phyloP scores from a whole-genome alignment of 2,113 vertebrate species.

The Dermatemys mawii region DNA sequence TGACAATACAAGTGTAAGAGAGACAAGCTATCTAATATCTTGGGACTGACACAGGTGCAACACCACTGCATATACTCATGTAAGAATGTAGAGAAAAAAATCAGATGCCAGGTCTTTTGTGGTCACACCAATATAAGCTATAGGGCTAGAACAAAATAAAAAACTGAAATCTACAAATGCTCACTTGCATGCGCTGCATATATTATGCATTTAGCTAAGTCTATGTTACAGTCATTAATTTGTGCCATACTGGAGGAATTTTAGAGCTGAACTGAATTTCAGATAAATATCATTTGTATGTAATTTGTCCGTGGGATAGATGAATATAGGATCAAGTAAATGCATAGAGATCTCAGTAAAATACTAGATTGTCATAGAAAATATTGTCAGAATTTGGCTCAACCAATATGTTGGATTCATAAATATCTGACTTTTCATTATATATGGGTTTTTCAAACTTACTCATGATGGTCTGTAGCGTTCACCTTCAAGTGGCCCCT shows the following conservation, averaged over 20 bases:
- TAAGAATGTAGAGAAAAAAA: neutral
- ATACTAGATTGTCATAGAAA: neutral
- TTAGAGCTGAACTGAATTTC: neutral
- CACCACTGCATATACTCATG: neutral
- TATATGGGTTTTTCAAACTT: neutral
- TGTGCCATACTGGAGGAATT: neutral
- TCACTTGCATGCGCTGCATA: neutral
- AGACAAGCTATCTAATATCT: neutral
- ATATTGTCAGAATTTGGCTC: neutral
- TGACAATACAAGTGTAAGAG: neutral
- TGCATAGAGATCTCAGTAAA: too few species aligned
- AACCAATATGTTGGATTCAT: neutral
- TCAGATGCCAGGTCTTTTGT: neutral
- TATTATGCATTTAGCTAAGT: neutral
- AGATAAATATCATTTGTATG: neutral
- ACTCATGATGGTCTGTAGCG: neutral
- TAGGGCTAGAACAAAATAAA: neutral
- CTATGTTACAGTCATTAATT: neutral
- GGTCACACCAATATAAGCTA: neutral
- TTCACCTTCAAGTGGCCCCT: neutral
- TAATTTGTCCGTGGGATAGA: neutral
- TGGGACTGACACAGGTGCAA: neutral
- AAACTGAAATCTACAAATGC: neutral
- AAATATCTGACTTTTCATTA: neutral
- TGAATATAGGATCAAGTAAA: neutral